phyloP scores from a whole-genome alignment of 2,888 invertebrate species.

The Ophioninae sp. region DNA sequence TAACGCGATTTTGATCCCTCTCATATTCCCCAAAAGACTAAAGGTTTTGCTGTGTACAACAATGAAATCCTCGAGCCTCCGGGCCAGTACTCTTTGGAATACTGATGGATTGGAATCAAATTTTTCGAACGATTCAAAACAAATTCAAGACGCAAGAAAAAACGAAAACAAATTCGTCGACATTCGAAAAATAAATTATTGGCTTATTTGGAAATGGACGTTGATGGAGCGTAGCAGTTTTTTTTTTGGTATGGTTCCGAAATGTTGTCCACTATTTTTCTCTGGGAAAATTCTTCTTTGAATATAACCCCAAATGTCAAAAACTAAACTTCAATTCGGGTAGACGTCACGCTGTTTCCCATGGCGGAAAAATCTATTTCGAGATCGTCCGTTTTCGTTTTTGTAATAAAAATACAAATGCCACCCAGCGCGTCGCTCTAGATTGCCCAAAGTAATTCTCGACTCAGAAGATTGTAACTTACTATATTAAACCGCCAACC shows the following conservation, averaged over 20 bases:
- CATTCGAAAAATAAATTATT: not conserved
- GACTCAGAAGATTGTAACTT: too few relatives aligned
- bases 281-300: too few relatives aligned
- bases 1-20: slow-evolving; percentile 23
- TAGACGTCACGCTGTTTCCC: too few relatives aligned
- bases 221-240: not conserved
- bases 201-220: not conserved
- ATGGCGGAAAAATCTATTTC: too few relatives aligned
- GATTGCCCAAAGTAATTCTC: too few relatives aligned
- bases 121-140: not conserved
- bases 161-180: not conserved
- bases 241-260: not conserved
- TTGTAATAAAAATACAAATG: too few relatives aligned
- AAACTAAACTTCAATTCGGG: too few relatives aligned
- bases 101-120: not conserved
- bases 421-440: too few relatives aligned
- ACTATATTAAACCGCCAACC: too few relatives aligned
- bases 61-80: not conserved
- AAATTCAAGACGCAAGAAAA: not conserved
- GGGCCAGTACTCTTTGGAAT: not conserved
- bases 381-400: too few relatives aligned
- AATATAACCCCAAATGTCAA: too few relatives aligned
- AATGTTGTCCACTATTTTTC: too few relatives aligned
- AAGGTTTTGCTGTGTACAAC: not conserved
- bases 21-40: not conserved